A percentile compares a stretch with the other conserved stretches of the same genome.
Evolutionary conservation across 2,797 vertebrate species (phyloP).

Genomic region (Gallinago stenura): DNA sequence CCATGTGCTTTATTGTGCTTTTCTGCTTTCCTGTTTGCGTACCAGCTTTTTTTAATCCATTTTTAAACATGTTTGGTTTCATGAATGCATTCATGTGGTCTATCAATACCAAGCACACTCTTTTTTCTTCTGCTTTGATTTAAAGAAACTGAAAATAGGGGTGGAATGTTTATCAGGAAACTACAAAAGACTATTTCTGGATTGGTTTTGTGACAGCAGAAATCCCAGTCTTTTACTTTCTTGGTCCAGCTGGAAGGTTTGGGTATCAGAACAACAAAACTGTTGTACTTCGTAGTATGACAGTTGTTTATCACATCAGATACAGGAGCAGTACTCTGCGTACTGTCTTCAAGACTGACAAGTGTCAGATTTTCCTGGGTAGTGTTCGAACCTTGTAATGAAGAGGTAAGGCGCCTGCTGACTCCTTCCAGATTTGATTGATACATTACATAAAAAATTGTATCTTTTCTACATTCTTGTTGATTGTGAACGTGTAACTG

Average conservation of each 20-base stretch:
- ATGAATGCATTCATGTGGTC: constrained; percentile 31
- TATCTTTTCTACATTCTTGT: not conserved
- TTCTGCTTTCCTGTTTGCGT: not conserved
- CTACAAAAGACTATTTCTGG: not conserved
- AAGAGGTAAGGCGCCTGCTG: not conserved
- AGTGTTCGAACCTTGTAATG: not conserved
- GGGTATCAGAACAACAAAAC: not conserved
- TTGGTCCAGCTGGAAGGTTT: not conserved
- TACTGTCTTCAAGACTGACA: not conserved
- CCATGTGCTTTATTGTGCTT: not conserved
- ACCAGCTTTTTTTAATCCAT: constrained; percentile 13
- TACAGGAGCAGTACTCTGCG: not conserved
- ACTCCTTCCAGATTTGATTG: not conserved
- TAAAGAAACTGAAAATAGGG: not conserved
- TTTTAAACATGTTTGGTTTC: constrained; percentile 35
- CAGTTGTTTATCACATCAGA: not conserved
- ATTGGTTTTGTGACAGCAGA: not conserved
- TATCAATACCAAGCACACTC: not conserved
- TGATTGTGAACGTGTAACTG: not conserved
- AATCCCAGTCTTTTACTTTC: not conserved
- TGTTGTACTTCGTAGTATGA: not conserved
- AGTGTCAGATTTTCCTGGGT: constrained; percentile 13
- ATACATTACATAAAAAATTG: not conserved
- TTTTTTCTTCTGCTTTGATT: constrained; percentile 4
- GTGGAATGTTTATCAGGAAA: not conserved